phyloP scores from a whole-genome alignment of 2,888 invertebrate species.

The Plagodis dolabraria region DNA sequence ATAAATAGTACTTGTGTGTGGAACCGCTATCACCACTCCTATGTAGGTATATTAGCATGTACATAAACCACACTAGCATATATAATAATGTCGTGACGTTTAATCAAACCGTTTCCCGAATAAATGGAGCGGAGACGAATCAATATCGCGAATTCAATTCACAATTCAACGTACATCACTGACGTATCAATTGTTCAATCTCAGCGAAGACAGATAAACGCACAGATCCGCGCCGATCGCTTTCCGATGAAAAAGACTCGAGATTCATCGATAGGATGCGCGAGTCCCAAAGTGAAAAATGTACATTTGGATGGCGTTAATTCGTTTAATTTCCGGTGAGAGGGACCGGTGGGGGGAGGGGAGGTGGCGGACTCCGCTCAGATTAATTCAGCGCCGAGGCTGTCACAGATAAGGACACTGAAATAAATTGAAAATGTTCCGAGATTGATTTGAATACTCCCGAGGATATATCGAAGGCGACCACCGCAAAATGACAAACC shows the following conservation, averaged over 20 bases:
- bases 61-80: constrained; percentile 62
- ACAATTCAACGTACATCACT: constrained; percentile 79
- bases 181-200: constrained; percentile 83
- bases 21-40: constrained; percentile 47
- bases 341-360: constrained; percentile 53
- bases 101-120: constrained; percentile 77
- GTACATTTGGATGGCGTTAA: constrained; percentile 85
- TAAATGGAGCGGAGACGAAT: constrained; percentile 78
- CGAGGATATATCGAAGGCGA: constrained; percentile 75
- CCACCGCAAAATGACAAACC: constrained; percentile 63
- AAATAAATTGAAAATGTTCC: constrained; percentile 86
- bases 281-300: constrained; percentile 83
- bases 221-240: constrained; percentile 77
- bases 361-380: constrained; percentile 67
- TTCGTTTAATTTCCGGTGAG: constrained; percentile 86
- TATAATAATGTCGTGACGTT: constrained; percentile 63
- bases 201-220: constrained; percentile 81
- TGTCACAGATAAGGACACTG: constrained; percentile 83
- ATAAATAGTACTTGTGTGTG: constrained; percentile 32
- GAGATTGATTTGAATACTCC: constrained; percentile 84
- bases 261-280: constrained; percentile 81
- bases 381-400: constrained; percentile 83
- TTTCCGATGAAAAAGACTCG: constrained; percentile 78
- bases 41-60: constrained; percentile 53
- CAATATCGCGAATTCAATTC: constrained; percentile 81